Evolutionary conservation across 2,797 vertebrate species (phyloP), one percentile per base, ranked within the genome.

Genomic region (Danio tinwini): DNA sequence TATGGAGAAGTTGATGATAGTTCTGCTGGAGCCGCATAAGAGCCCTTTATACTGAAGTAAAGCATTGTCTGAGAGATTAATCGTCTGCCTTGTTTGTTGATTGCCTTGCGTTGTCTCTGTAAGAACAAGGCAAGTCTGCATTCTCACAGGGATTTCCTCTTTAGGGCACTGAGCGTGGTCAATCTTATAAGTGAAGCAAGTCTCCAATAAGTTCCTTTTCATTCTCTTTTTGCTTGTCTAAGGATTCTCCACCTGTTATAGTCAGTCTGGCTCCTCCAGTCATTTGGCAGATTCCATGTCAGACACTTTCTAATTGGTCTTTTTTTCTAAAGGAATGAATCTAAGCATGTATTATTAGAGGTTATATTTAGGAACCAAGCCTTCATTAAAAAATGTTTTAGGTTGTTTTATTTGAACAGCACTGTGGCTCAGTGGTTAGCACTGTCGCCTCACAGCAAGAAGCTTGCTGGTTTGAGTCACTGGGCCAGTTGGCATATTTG

Each of bases 131-230:
- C 61, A 9, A n/a, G n/a, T 85, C 88, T 85, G 88, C 87, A 90
- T 94, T 94, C 93, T 94, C 93, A 93, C 92, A 91, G 91, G 93
- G 93, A 94, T 94, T 94, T 94, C 88, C 86, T 91, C 90, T 90
- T 52, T 88, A 79, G 87, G 91, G 92, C 88, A 88, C 89, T 90
- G 90, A 93, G 90, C 89, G 88, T 94, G 92, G 93, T 93, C 90
- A 92, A 91, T 93, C 90, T 90, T 90, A 90, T 90, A 91, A 89
- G 92, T 89, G 89, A 91, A 92, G 58, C 45, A 12, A 45, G 78
- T 45, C 19, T 63, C 12, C 39, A 53, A 53, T 62, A 64, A 79
- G 49, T 49, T 79, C 45, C 77, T 71, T 58, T 71, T 63, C 39
- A 37, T 63, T 17, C 45, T 7, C 7, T 63, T 39, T 62, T 14